Percentiles rank a stretch among this genome's conserved stretches.
Conservation (phyloP, 2,113 vertebrate genomes). For the Synchiropus splendidus region DNA sequence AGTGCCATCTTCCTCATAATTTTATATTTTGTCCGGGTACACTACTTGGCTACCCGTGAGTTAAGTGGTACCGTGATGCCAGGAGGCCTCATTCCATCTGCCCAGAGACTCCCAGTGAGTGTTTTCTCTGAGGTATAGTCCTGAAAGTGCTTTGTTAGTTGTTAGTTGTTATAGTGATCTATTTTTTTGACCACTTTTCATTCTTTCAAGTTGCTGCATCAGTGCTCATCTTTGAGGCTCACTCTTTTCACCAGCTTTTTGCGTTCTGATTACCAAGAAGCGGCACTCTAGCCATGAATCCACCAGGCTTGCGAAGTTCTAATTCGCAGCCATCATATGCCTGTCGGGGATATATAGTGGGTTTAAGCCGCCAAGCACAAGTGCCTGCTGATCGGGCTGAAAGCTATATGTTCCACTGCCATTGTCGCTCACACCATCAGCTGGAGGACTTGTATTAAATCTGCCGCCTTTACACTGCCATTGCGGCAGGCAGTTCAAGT, state of each 20-base stretch:
- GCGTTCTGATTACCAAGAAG: slow-evolving; percentile 54
- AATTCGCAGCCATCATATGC: slow-evolving; percentile 61
- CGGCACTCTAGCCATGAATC: slow-evolving; percentile 51
- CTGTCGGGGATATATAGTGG: slow-evolving; percentile 56
- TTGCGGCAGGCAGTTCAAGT: slow-evolving; percentile 30
- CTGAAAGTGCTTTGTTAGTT: too few relatives aligned
- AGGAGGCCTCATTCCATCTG: too few relatives aligned
- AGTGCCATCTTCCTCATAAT: too few relatives aligned
- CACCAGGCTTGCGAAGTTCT: slow-evolving; percentile 41
- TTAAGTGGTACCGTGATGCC: too few relatives aligned
- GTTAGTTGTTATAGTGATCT: slow-evolving; percentile 4
- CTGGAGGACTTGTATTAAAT: slow-evolving; percentile 33
- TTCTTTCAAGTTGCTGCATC: slow-evolving; percentile 4
- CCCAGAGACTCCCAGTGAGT: too few relatives aligned
- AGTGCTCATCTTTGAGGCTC: background rate
- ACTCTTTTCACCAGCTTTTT: slow-evolving; percentile 2
- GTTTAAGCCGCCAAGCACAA: slow-evolving; percentile 24
- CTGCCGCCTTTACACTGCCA: slow-evolving; percentile 7
- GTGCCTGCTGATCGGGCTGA: slow-evolving; percentile 23
- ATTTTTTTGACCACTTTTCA: too few relatives aligned
- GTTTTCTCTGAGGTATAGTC: too few relatives aligned
- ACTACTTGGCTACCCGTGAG: too few relatives aligned
- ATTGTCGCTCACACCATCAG: slow-evolving; percentile 33
- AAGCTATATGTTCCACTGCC: slow-evolving; percentile 27
- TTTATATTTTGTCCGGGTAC: too few relatives aligned